Conservation (phyloP, 2,888 invertebrate species). For the Drosophila meridiana region DNA sequence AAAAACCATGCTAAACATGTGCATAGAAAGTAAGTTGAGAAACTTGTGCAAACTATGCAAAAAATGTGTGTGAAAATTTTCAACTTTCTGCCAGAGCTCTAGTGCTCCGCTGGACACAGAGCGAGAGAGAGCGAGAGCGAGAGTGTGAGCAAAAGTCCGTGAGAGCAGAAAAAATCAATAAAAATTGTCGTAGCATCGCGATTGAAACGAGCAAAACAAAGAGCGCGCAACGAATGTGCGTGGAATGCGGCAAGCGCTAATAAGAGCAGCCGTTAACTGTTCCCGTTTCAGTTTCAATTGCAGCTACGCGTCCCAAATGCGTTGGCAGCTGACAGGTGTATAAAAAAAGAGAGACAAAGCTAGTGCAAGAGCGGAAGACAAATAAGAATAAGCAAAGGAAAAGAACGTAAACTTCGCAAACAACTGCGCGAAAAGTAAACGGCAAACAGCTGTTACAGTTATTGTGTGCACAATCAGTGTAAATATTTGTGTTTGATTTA, state of each 20-base stretch:
- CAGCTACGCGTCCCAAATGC: constrained; percentile 58
- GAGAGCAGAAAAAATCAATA: constrained; percentile 76
- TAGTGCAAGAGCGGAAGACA: background rate
- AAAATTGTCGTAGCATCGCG: constrained; percentile 72
- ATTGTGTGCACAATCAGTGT: constrained; percentile 34
- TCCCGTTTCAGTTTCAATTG: constrained; percentile 23
- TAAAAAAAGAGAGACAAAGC: background rate
- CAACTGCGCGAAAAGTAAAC: constrained; percentile 34
- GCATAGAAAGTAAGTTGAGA: constrained; percentile 60
- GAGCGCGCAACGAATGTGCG: constrained; percentile 52
- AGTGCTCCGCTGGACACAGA: constrained; percentile 50
- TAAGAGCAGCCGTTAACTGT: constrained; percentile 56
- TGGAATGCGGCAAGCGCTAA: constrained; percentile 25
- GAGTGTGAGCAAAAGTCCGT: constrained; percentile 26
- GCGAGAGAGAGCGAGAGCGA: constrained; percentile 11
- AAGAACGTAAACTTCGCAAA: constrained; percentile 3
- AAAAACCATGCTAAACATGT: constrained; percentile 48
- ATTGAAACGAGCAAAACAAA: constrained; percentile 78
- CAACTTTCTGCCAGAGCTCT: constrained; percentile 20
- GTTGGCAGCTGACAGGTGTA: constrained; percentile 50
- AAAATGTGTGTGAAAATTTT: constrained; percentile 61
- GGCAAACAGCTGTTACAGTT: constrained; percentile 62
- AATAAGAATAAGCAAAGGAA: constrained; percentile 1
- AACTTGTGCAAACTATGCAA: background rate
- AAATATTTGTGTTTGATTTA: constrained; percentile 49